Conservation (phyloP, 2,797 vertebrate species). For the Cuniculus paca region DNA sequence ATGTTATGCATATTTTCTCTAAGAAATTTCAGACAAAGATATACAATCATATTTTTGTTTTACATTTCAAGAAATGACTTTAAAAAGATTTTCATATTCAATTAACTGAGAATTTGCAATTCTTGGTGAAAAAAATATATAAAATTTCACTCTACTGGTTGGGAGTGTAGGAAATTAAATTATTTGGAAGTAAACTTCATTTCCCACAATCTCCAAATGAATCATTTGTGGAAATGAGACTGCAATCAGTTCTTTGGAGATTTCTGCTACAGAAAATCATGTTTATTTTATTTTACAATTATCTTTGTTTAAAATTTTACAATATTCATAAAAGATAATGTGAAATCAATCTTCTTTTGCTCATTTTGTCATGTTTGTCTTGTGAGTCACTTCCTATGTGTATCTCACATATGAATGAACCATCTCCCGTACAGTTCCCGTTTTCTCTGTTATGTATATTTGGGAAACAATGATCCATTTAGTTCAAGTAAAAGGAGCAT, state of each 20-base stretch:
- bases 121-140: background rate
- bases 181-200: background rate
- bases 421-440: background rate
- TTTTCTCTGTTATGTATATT: background rate
- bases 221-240: background rate
- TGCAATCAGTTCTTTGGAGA: background rate
- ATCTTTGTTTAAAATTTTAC: background rate
- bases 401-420: background rate
- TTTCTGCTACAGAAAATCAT: conserved; percentile 1
- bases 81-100: background rate
- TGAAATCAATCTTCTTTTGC: background rate
- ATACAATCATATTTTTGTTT: background rate
- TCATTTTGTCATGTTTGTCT: background rate
- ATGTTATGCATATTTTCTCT: background rate
- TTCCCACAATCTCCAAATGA: background rate
- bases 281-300: background rate
- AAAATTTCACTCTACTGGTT: background rate
- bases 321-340: background rate
- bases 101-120: background rate
- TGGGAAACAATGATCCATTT: too few species aligned
- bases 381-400: background rate
- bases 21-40: background rate
- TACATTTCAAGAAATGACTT: background rate
- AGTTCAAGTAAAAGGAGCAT: background rate
- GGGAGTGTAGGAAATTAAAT: conserved; percentile 14